phyloP scores from a whole-genome alignment of 2,888 invertebrate species.

The Phyllotreta striolata region DNA sequence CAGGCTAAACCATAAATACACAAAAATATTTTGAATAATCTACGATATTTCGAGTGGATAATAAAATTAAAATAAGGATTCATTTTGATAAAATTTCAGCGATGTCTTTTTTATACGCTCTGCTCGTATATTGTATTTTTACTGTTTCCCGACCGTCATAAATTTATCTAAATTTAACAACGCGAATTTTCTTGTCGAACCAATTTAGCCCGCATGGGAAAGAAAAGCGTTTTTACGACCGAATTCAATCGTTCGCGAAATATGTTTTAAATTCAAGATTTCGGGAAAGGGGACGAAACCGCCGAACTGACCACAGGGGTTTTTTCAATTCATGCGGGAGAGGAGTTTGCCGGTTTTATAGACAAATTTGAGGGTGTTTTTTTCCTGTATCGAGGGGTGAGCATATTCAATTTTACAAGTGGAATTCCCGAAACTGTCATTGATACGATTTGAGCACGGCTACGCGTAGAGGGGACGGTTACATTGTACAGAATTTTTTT shows the following conservation, averaged over 20 bases:
- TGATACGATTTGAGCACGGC: slow-evolving; percentile 40
- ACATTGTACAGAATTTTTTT: slow-evolving; percentile 29
- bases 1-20: too few species aligned
- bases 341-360: slow-evolving; percentile 41
- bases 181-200: slow-evolving; percentile 14
- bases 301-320: slow-evolving; percentile 41
- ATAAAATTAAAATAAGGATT: too few species aligned
- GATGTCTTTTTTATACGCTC: too few species aligned
- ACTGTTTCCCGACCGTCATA: slow-evolving; percentile 1
- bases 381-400: slow-evolving; percentile 39
- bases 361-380: slow-evolving; percentile 43
- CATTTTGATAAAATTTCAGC: too few species aligned
- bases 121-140: too few species aligned
- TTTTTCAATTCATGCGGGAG: slow-evolving; percentile 42
- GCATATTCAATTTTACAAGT: slow-evolving; percentile 40
- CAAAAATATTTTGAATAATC: too few species aligned
- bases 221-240: slow-evolving; percentile 33
- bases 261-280: slow-evolving; percentile 46
- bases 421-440: slow-evolving; percentile 36
- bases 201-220: slow-evolving; percentile 18
- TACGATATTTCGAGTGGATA: too few species aligned
- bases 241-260: slow-evolving; percentile 42
- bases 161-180: slow-evolving; percentile 28
- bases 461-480: slow-evolving; percentile 18
- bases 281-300: slow-evolving; percentile 38